Conservation (phyloP, 2,888 invertebrate species). For the Ormyrus labotus region DNA sequence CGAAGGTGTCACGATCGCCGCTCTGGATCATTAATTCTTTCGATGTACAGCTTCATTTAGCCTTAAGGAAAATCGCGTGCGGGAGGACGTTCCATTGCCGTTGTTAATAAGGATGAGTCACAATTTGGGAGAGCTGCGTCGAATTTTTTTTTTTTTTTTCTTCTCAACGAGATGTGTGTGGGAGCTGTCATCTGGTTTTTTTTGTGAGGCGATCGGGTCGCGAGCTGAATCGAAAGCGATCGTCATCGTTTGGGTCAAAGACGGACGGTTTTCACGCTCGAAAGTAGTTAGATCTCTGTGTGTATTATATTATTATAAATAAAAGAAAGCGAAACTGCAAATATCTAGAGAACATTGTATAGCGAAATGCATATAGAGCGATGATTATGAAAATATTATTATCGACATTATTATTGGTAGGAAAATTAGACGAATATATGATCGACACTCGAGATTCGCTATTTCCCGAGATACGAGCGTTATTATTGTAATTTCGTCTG, state of each 20-base stretch:
- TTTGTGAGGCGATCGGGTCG: conserved; percentile 1
- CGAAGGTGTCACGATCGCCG: neutral
- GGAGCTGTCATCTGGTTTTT: conserved; percentile 23
- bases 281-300: conserved; percentile 68
- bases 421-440: conserved; percentile 41
- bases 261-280: conserved; percentile 40
- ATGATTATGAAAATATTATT: conserved; percentile 56
- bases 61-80: no score
- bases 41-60: no score
- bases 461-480: conserved; percentile 39
- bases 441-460: conserved; percentile 39
- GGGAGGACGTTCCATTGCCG: neutral
- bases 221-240: conserved; percentile 35
- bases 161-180: conserved; percentile 23
- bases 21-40: no score
- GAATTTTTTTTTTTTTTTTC: conserved; percentile 31
- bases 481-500: conserved; percentile 54
- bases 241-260: conserved; percentile 40
- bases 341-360: conserved; percentile 65
- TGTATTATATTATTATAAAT: conserved; percentile 72
- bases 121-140: conserved; percentile 26
- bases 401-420: conserved; percentile 61
- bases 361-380: conserved; percentile 61
- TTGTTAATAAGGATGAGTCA: conserved; percentile 14
- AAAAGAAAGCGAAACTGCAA: conserved; percentile 56